Evolutionary conservation across 2,113 vertebrate genomes (phyloP), one percentile per base, ranked within the genome.

Genomic region (Micronycteris hirsuta): DNA sequence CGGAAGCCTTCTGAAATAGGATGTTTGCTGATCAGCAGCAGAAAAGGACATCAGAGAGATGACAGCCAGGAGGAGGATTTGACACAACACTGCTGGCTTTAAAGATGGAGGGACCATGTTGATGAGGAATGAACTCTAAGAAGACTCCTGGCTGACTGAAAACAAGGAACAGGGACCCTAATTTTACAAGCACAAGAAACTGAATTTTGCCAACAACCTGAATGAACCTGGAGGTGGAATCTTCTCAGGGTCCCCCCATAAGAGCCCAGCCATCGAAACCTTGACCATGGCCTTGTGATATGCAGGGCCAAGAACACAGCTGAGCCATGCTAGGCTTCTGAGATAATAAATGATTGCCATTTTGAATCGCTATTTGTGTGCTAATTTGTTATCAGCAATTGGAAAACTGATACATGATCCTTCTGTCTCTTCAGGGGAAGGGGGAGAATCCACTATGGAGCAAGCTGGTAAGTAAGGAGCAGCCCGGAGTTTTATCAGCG

Each of bases 391-490:
- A 63, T 0, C 4, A 87, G 19, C 38, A 67, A 71, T 20, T 20
- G 86, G 13, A 68, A 70, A 90, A 88, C 17, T 3, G 56, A 86
- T 28, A 36, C 19, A 17, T 14, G 17, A 19, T 54, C 26, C 31
- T 83, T 93, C 45, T 38, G 36, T 15, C 17, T 47, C 63, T 76
- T 61, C n/a, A 52, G n/a, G 43, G 31, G 52, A 86, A 71, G 26
- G 85, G 28, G 28, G 74, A 85, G 89, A 91, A 52, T 74, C 71
- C 89, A 43, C 0, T 4, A n/a, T 70, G 71, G 56, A 87, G 52
- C 70, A 96, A 96, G 33, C 16, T 94, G 19, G 63, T 9, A 77
- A 97, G 65, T 31, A 96, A 82, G 47, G 36, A 96, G 80, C 26
- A 89, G 95, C 89, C 49, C 76, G 6, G 94, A 49, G 68, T n/a